These are phyloP conservation scores for Sarcophaga caerulescens DNA, from an alignment of 2,888 invertebrate genomes.

Conservation along the genomic window DNA sequence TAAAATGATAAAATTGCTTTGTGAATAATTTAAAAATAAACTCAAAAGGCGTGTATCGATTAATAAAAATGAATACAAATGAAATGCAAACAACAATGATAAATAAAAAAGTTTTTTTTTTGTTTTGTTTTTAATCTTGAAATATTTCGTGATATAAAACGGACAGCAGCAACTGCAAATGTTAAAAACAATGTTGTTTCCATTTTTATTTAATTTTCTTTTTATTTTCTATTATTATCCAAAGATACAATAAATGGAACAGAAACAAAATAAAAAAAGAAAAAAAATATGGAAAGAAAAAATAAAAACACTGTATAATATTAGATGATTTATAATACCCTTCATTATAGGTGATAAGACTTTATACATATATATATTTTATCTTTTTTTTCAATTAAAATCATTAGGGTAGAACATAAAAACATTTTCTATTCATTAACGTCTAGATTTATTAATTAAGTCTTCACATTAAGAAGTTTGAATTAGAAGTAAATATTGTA, in stretches of 20 bases:
- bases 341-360: slow-evolving; percentile 20
- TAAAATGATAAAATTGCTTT: slow-evolving; percentile 48
- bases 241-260: slow-evolving; percentile 20
- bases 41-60: slow-evolving; percentile 75
- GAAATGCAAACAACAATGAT: slow-evolving; percentile 47
- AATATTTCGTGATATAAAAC: slow-evolving; percentile 66
- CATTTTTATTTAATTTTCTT: slow-evolving; percentile 8
- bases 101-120: slow-evolving; percentile 70
- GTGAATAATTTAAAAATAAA: slow-evolving; percentile 56
- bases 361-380: not conserved
- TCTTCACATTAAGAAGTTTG: no score
- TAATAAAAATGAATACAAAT: slow-evolving; percentile 77
- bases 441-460: not conserved
- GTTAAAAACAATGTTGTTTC: slow-evolving; percentile 68
- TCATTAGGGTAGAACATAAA: not conserved
- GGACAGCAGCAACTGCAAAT: slow-evolving; percentile 77
- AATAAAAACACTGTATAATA: slow-evolving; percentile 10
- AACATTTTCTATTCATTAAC: not conserved
- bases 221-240: slow-evolving; percentile 6
- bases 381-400: not conserved
- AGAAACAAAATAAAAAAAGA: not conserved
- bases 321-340: slow-evolving; percentile 21
- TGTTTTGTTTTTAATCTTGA: slow-evolving; percentile 21
- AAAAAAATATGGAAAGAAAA: not conserved
- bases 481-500: no score